These are phyloP conservation scores for Hirtodrosophila trivittata DNA, from an alignment of 2,888 invertebrate species.

Conservation along the genomic window DNA sequence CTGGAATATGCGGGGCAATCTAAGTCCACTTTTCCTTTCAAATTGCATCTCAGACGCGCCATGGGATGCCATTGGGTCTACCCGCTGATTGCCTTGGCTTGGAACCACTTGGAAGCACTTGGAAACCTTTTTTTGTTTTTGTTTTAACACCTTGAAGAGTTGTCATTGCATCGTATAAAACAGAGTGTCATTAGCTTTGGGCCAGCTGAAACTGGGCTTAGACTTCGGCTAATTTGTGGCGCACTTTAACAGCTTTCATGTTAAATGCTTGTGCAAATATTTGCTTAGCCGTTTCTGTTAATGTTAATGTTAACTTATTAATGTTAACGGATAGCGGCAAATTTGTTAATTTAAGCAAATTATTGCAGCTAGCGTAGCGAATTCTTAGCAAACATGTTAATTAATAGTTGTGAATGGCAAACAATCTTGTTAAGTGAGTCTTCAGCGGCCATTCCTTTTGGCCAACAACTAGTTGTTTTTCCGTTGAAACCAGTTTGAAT, in stretches of 20 bases:
- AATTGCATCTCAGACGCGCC: constrained; percentile 23
- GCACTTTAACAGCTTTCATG: constrained; percentile 22
- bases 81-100: constrained; percentile 6
- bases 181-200: constrained; percentile 27
- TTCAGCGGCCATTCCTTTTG: no score
- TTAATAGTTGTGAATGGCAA: no score
- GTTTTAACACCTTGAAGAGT: constrained; percentile 4
- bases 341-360: neutral
- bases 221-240: constrained; percentile 20
- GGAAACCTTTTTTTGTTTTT: neutral
- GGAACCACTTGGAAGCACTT: constrained; percentile 7
- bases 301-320: constrained; percentile 16
- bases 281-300: constrained; percentile 18
- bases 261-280: constrained; percentile 41
- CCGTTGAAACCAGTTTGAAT: no score
- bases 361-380: no score
- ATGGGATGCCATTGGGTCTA: neutral
- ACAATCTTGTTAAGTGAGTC: no score
- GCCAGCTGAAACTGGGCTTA: constrained; percentile 11
- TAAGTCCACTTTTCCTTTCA: constrained; percentile 51
- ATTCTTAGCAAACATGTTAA: neutral
- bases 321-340: constrained; percentile 40
- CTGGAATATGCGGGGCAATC: constrained; percentile 8
- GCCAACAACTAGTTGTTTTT: neutral
- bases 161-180: constrained; percentile 17